Conservation (phyloP, 2,888 invertebrate species). For the Stenichneumon culpator region DNA sequence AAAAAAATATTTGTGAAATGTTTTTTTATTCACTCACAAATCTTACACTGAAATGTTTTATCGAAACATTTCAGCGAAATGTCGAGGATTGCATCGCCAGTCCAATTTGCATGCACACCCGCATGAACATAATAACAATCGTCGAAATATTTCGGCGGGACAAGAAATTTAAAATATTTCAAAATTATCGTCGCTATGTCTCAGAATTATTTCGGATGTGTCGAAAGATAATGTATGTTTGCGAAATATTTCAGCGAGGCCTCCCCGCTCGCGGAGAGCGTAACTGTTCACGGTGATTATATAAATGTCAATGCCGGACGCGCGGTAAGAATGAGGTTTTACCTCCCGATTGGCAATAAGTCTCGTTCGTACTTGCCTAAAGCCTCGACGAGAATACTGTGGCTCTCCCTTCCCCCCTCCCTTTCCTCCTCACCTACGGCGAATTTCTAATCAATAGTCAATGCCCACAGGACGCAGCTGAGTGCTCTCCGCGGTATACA, state of each 20-base stretch:
- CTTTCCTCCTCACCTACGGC: constrained; percentile 41
- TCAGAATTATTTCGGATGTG: no score
- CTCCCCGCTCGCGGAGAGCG: background rate
- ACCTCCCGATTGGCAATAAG: constrained; percentile 72
- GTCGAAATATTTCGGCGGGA: no score
- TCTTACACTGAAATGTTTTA: no score
- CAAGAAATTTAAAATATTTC: no score
- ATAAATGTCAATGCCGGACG: constrained; percentile 47
- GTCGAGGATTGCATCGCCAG: no score
- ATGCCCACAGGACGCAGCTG: constrained; percentile 71
- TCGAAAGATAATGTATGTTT: no score
- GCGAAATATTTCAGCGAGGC: constrained; percentile 2
- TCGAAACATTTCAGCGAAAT: no score
- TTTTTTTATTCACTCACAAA: no score
- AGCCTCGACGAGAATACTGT: constrained; percentile 60
- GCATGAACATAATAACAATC: no score
- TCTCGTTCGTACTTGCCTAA: constrained; percentile 65
- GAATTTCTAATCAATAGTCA: constrained; percentile 75
- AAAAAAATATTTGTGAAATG: no score
- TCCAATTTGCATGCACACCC: no score
- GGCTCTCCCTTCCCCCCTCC: background rate
- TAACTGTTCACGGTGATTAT: constrained; percentile 29
- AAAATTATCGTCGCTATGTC: no score
- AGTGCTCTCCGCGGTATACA: constrained; percentile 66
- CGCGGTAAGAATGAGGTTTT: constrained; percentile 66